Percentiles rank a stretch among this genome's conserved stretches.
These are phyloP conservation scores for Setipinna tenuifilis DNA, from an alignment of 2,797 vertebrate genomes.

Conservation along the genomic window DNA sequence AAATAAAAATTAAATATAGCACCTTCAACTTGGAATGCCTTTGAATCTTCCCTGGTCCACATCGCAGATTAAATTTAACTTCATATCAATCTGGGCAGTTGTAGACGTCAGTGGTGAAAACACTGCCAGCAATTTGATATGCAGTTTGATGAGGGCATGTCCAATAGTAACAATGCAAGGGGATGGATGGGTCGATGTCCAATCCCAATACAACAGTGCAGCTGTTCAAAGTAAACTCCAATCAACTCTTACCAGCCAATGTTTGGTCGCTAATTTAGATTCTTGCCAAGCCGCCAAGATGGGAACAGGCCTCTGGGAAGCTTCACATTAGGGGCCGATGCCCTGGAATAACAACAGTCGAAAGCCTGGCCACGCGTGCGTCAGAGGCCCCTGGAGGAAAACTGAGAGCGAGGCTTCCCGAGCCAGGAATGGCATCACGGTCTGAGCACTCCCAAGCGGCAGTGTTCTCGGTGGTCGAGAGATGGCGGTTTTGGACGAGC, in stretches of 20 bases:
- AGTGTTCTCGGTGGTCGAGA: not conserved
- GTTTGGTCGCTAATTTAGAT: slow-evolving; percentile 1
- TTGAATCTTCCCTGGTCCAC: not conserved
- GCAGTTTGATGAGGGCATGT: not conserved
- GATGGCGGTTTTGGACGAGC: slow-evolving; percentile 5
- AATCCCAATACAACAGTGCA: not conserved
- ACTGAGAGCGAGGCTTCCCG: not conserved
- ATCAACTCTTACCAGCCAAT: not conserved
- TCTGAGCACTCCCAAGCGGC: not conserved
- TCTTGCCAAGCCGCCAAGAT: not conserved
- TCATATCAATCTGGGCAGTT: not conserved
- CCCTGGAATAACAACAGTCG: slow-evolving; percentile 3
- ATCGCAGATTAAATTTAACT: not conserved
- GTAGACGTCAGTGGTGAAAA: not conserved
- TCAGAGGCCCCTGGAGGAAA: not conserved
- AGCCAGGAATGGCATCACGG: slow-evolving; percentile 15
- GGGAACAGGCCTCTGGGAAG: not conserved
- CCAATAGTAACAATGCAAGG: not conserved
- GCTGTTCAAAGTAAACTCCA: slow-evolving; percentile 15
- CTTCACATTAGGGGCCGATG: not conserved
- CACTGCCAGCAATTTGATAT: not conserved
- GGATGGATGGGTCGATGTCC: not conserved
- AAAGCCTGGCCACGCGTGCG: not conserved
- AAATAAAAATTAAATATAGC: not conserved
- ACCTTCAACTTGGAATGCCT: not conserved